Evolutionary conservation across 2,113 vertebrate species (phyloP), one percentile per base, ranked within the genome.

Genomic region (Calypte anna): DNA sequence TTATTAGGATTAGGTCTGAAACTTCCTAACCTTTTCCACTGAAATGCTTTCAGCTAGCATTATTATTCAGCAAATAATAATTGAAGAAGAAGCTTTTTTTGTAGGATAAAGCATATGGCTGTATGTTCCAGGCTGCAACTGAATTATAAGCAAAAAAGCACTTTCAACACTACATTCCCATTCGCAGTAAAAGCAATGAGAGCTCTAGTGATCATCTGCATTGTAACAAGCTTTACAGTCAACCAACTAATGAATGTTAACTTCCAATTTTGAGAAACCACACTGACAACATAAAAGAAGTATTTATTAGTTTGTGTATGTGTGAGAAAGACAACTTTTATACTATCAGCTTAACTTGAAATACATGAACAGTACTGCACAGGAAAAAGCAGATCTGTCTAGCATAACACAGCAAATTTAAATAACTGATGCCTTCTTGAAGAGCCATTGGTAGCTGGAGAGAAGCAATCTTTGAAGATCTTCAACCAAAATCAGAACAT

Each of bases 191-290:
- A 74, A 95, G 84, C 46, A 93, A 43, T 88, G 92, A 96, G 76
- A 94, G 85, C 50, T 92, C 76, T 84, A 92, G 62, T 96, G 91
- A 96, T 69, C 94, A 81, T 79, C 75, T 59, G 20, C 53, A 89
- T 93, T 93, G 91, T 67, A 86, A 33, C 31, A 57, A 86, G 33
- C 51, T 91, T 88, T 62, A 68, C 54, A 93, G 88, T 88, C 93
- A 92, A 61, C 63, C 1, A 8, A 66, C 64, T 80, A 90, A 87
- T 62, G 38, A 88, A 85, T 3, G 3, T 67, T 82, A 85, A 24
- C 43, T 89, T 87, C 64, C 33, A 50, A 75, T 92, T 64, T 78
- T 20, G 27, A 86, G 61, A n/a, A 87, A 76, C 30, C 2, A 19
- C n/a, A 84, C 82, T 36, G 38, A 55, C n/a, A 85, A 36, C 22